phyloP scores from a whole-genome alignment of 2,113 vertebrate species.

The Sisor rabdophorus region DNA sequence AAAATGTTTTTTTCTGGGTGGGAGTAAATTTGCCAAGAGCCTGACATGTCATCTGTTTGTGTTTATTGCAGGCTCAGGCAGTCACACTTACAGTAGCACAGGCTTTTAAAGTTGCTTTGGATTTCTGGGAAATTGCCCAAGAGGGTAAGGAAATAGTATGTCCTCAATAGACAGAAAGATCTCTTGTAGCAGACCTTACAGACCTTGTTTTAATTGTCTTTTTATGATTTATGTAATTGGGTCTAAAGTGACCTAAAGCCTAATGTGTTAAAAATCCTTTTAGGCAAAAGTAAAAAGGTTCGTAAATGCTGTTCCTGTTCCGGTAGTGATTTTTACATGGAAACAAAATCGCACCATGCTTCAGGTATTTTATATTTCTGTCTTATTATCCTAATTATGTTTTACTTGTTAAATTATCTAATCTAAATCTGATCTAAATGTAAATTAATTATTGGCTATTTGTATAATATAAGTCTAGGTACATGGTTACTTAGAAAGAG shows the following conservation, averaged over 20 bases:
- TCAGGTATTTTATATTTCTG: conserved; percentile 44
- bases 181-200: neutral
- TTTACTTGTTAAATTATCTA: neutral
- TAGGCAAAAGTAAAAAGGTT: conserved; percentile 71
- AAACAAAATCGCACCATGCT: conserved; percentile 49
- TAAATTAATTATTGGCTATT: neutral
- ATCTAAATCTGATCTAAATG: too few species aligned
- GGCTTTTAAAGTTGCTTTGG: conserved; percentile 86
- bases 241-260: neutral
- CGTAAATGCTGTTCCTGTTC: conserved; percentile 65
- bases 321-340: conserved; percentile 44
- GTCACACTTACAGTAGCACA: conserved; percentile 87
- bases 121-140: conserved; percentile 83
- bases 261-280: conserved; percentile 15
- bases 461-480: neutral
- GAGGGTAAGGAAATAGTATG: conserved; percentile 67
- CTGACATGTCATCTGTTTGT: neutral
- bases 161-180: neutral
- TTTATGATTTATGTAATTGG: neutral
- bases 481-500: neutral
- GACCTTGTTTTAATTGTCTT: neutral
- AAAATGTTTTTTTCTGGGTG: neutral
- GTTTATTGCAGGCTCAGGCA: conserved; percentile 75
- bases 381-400: neutral
- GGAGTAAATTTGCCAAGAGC: neutral